Evolutionary conservation across 1,140 invertebrate species (phyloP).

Genomic region (Lerema accius): DNA sequence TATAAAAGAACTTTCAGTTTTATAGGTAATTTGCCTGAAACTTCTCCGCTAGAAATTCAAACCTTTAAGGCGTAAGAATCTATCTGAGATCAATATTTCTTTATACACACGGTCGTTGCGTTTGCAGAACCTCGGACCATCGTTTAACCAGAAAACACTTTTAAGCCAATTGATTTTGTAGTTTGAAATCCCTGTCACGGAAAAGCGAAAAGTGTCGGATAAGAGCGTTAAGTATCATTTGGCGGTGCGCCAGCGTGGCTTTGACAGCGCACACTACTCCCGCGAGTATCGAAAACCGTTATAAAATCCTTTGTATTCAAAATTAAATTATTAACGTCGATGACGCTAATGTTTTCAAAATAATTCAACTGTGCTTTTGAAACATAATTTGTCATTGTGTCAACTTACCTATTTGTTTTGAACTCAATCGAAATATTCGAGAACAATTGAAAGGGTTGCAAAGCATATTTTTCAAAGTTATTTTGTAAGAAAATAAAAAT

Average conservation of each 20-base stretch:
- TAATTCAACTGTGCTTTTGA: neutral
- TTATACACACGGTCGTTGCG: neutral
- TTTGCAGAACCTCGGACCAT: neutral
- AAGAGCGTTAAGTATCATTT: conserved; percentile 29
- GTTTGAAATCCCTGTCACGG: conserved; percentile 24
- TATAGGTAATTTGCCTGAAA: neutral
- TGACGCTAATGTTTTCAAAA: conserved; percentile 5
- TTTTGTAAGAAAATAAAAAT: neutral
- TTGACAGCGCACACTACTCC: conserved; percentile 21
- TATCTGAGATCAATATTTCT: neutral
- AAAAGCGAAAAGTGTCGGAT: conserved; percentile 29
- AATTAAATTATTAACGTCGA: conserved; percentile 8
- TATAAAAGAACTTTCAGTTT: too few relatives aligned
- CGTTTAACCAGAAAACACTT: conserved; percentile 10
- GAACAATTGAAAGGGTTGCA: too few relatives aligned
- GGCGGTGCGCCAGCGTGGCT: conserved; percentile 27
- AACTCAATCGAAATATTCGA: neutral
- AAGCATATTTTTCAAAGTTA: too few relatives aligned
- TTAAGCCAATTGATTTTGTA: conserved; percentile 29
- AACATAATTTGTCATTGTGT: conserved; percentile 3
- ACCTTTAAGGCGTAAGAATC: neutral
- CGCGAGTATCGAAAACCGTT: neutral
- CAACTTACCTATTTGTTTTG: neutral
- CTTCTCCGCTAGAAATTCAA: neutral
- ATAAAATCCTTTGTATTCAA: conserved; percentile 24